These are phyloP conservation scores for Drosophila fulvimacula DNA, from an alignment of 2,888 invertebrate species.

Conservation along the genomic window DNA sequence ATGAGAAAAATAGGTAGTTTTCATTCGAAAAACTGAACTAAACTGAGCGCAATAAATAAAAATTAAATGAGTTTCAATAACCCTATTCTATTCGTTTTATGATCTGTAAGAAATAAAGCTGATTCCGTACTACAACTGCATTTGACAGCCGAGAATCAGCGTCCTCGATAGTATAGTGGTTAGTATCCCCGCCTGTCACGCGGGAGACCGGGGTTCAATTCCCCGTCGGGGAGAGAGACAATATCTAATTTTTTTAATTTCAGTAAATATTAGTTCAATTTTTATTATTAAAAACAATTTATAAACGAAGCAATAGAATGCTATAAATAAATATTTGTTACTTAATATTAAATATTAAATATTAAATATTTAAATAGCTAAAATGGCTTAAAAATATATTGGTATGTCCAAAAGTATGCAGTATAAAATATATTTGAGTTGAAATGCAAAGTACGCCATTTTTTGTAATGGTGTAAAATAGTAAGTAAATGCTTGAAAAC, in stretches of 20 bases:
- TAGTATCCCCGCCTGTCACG: conserved; percentile 67
- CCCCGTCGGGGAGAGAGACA: conserved; percentile 55
- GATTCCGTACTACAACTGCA: neutral
- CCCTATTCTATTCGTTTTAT: neutral
- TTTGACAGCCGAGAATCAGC: rapidly evolving
- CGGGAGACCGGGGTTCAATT: conserved; percentile 68
- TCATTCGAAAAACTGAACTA: no score
- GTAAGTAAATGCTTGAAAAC: neutral
- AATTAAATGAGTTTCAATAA: neutral
- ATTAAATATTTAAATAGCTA: neutral
- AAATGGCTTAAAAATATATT: neutral
- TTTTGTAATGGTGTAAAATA: no score
- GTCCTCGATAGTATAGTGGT: conserved; percentile 73
- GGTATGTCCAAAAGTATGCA: conserved; percentile 5
- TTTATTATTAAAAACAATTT: neutral
- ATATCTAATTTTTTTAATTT: neutral
- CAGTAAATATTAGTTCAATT: neutral
- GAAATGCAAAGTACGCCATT: neutral
- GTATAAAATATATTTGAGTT: neutral
- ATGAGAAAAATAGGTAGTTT: neutral
- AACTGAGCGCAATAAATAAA: neutral
- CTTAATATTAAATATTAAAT: neutral
- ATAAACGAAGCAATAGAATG: neutral
- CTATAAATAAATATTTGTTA: neutral
- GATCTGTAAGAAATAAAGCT: neutral